Evolutionary conservation across 1,140 invertebrate genomes (phyloP).

Genomic region (Chelonus insularis): DNA sequence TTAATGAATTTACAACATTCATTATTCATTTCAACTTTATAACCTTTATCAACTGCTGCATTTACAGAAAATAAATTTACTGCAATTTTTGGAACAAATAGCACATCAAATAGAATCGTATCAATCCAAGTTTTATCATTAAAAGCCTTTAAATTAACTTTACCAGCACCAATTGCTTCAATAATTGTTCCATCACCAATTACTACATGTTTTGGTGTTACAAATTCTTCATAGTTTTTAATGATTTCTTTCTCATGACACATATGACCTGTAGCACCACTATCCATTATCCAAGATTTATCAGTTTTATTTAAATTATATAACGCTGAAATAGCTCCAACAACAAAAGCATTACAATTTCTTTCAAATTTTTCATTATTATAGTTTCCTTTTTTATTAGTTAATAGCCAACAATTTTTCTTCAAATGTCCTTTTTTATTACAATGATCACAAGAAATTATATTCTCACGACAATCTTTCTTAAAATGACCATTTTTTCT

Average conservation of each 20-base stretch:
- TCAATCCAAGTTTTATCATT: slow-evolving; percentile 22
- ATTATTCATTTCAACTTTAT: not conserved
- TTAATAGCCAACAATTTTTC: not conserved
- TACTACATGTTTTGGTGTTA: slow-evolving; percentile 11
- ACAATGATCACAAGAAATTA: slow-evolving; percentile 5
- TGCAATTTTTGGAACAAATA: slow-evolving; percentile 42
- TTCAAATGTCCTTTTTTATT: slow-evolving; percentile 6
- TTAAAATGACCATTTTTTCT: not conserved
- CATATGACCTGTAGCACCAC: slow-evolving; percentile 30
- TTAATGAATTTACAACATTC: slow-evolving; percentile 1
- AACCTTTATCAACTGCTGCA: not conserved
- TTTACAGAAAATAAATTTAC: not conserved
- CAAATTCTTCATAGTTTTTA: slow-evolving; percentile 15
- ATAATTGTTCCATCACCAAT: slow-evolving; percentile 34
- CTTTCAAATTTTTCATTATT: no score
- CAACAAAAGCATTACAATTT: no score
- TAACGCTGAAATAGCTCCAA: no score
- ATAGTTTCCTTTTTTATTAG: no score
- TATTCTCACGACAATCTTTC: not conserved
- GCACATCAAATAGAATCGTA: slow-evolving; percentile 38
- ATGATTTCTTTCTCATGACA: slow-evolving; percentile 22
- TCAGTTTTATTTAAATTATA: not conserved
- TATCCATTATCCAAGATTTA: slow-evolving; percentile 28
- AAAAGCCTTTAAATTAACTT: slow-evolving; percentile 26
- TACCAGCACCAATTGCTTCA: slow-evolving; percentile 28